Conservation (phyloP, 2,797 vertebrate genomes). For the Acanthurus leucopareius region DNA sequence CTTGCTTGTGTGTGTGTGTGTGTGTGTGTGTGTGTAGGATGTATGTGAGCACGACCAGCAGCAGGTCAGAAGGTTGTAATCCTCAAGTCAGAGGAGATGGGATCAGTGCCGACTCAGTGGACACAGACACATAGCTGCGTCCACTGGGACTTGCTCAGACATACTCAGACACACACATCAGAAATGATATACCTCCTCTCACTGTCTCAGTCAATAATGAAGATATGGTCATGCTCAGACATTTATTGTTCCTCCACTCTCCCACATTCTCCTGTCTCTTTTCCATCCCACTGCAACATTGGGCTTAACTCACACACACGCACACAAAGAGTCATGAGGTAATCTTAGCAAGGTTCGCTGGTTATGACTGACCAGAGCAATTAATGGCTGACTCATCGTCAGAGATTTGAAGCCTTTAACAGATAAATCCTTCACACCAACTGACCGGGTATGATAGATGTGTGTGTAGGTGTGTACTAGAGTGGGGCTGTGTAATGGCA, state of each 20-base stretch:
- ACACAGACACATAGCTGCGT: slow-evolving; percentile 52
- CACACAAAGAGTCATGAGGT: slow-evolving; percentile 60
- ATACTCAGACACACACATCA: slow-evolving; percentile 23
- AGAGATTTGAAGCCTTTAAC: slow-evolving; percentile 61
- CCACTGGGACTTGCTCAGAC: slow-evolving; percentile 19
- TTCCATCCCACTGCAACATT: slow-evolving; percentile 28
- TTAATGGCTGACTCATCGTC: slow-evolving; percentile 66
- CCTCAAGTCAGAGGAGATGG: slow-evolving; percentile 70
- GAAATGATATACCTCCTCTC: slow-evolving; percentile 60
- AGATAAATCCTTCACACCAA: slow-evolving; percentile 61
- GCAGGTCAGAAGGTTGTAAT: slow-evolving; percentile 69
- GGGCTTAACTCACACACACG: slow-evolving; percentile 32
- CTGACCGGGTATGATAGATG: slow-evolving; percentile 17
- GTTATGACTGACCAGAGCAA: slow-evolving; percentile 63
- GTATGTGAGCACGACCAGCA: slow-evolving; percentile 28
- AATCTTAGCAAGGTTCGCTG: slow-evolving; percentile 61
- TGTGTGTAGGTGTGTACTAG: neutral
- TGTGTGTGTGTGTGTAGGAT: slow-evolving; percentile 17
- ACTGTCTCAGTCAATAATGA: slow-evolving; percentile 59
- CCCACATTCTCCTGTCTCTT: slow-evolving; percentile 37
- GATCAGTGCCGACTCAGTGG: slow-evolving; percentile 70
- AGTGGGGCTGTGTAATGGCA: slow-evolving; percentile 1
- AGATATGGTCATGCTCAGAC: slow-evolving; percentile 47
- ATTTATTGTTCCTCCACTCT: slow-evolving; percentile 60
- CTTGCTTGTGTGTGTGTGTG: neutral